A percentile compares a stretch with the other conserved stretches of the same genome.
These are phyloP conservation scores for Chloroceryle amazona DNA, from an alignment of 2,797 vertebrate genomes.

Conservation along the genomic window DNA sequence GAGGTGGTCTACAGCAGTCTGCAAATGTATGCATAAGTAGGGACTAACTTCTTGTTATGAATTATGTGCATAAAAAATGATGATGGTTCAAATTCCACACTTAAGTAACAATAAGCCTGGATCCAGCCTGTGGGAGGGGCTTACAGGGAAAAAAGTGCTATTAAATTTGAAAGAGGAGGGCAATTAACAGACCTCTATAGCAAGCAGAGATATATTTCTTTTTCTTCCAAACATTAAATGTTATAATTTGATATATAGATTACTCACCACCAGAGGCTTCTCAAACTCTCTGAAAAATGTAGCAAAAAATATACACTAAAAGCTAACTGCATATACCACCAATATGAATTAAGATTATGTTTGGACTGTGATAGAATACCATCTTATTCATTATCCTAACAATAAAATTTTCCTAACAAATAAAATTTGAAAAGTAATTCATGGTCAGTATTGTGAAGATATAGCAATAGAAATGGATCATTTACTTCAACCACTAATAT, in stretches of 20 bases:
- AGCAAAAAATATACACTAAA: background rate
- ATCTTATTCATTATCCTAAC: background rate
- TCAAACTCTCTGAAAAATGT: constrained; percentile 21
- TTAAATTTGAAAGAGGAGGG: background rate
- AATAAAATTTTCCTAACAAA: too few species aligned
- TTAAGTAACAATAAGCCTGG: background rate
- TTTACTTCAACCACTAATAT: background rate
- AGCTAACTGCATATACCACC: background rate
- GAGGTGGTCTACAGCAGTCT: background rate
- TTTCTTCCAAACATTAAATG: constrained; percentile 23
- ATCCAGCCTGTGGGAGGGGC: background rate
- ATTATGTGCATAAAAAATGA: background rate
- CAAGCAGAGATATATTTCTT: background rate
- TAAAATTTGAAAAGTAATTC: background rate
- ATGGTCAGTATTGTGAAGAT: background rate
- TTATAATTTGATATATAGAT: constrained; percentile 1
- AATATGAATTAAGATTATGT: background rate
- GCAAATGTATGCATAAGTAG: fast-evolving
- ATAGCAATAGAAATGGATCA: background rate
- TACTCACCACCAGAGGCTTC: background rate
- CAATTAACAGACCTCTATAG: background rate
- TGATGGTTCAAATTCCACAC: background rate
- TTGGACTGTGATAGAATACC: background rate
- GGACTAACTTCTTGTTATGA: background rate
- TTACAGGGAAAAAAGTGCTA: background rate